These are phyloP conservation scores for Druon quercuslanigerum DNA, from an alignment of 1,140 invertebrate genomes.

Conservation along the genomic window DNA sequence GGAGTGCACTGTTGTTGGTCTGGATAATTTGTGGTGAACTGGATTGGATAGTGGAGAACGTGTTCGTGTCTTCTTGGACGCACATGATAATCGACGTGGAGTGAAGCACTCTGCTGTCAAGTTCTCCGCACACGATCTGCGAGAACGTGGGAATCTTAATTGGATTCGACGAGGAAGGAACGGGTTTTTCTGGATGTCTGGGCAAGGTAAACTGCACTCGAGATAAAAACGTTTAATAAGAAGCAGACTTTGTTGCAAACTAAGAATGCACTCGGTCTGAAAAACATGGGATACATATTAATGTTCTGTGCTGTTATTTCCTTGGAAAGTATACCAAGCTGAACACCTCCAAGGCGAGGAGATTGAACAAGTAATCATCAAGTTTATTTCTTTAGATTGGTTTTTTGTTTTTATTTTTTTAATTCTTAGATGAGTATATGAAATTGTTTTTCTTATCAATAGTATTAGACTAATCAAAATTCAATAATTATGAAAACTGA, in stretches of 20 bases:
- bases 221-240: neutral
- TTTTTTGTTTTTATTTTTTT: too few species aligned
- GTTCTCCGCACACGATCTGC: slow-evolving; percentile 8
- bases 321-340: too few species aligned
- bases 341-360: too few species aligned
- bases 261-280: neutral
- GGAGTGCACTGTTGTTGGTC: neutral
- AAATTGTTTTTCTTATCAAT: too few species aligned
- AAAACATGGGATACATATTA: too few species aligned
- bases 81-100: slow-evolving; percentile 14
- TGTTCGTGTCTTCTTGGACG: slow-evolving; percentile 23
- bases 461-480: too few species aligned
- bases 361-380: too few species aligned
- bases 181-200: neutral
- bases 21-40: neutral
- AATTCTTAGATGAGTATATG: too few species aligned
- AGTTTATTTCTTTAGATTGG: too few species aligned
- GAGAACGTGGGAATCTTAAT: slow-evolving; percentile 30
- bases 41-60: neutral
- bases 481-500: too few species aligned
- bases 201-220: neutral
- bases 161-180: slow-evolving; percentile 6
- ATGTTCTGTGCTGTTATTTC: too few species aligned
- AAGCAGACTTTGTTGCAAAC: neutral
- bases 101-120: neutral